These are phyloP conservation scores for Schizaphis graminum DNA, from an alignment of 2,888 invertebrate species.

Conservation along the genomic window DNA sequence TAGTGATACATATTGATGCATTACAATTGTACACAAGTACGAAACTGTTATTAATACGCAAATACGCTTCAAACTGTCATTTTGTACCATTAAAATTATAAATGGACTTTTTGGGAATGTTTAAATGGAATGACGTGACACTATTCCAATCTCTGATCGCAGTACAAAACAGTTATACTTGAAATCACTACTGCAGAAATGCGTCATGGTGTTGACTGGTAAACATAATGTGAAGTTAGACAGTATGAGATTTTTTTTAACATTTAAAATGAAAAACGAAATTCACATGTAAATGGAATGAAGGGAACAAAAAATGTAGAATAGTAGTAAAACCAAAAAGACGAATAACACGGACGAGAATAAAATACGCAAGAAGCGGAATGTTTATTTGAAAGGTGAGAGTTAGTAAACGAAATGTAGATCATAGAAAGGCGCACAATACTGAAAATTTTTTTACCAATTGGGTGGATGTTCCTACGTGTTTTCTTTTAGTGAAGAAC, in stretches of 20 bases:
- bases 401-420: neutral
- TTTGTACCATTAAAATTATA: slow-evolving; percentile 29
- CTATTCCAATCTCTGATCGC: slow-evolving; percentile 30
- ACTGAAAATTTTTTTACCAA: neutral
- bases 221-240: slow-evolving; percentile 10
- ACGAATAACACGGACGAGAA: neutral
- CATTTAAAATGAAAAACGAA: slow-evolving; percentile 55
- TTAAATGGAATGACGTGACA: slow-evolving; percentile 31
- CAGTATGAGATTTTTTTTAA: slow-evolving; percentile 22
- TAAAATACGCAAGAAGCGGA: neutral
- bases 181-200: neutral
- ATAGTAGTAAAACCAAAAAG: neutral
- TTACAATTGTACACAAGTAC: neutral
- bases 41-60: neutral
- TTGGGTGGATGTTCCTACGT: neutral
- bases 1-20: neutral
- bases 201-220: neutral
- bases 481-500: neutral
- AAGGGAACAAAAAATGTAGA: neutral
- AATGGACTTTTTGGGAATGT: slow-evolving; percentile 27
- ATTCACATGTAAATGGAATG: neutral
- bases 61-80: slow-evolving; percentile 20
- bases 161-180: slow-evolving; percentile 13
- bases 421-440: neutral
- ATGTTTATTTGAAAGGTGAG: slow-evolving; percentile 12